Base-by-base conservation (phyloP, 2,888 invertebrate species). In the Pycnomerus fuliginosus region DNA sequence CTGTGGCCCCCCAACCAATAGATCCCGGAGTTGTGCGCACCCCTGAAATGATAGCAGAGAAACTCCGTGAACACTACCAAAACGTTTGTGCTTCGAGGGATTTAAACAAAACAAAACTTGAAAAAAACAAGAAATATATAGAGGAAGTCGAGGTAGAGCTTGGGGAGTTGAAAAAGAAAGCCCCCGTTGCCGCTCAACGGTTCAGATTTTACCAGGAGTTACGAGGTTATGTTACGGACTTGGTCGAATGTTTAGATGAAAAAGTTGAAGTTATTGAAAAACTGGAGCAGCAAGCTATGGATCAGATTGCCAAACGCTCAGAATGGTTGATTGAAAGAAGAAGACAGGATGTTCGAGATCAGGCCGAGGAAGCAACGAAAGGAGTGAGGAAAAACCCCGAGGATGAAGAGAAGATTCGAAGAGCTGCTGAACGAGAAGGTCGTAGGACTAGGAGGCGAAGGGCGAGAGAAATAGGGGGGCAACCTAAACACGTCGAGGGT, bases 241-340 rank as follows among this genome's bases (percentile, higher is more conserved):
- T 97, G 73, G 85, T 97, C 70, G 97, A 98, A 78, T 98, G 97
- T 77, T 80, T 97, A 64, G 92, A 95, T 72, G 94, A 96, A 77
- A 98, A 98, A 87, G 92, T 95, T 12, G 68, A 65, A 8, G 67
- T 80, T 44, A 83, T 96, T 61, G 80, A 83, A 51, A 82, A 82
- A 45, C 71, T 97, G 64, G 96, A 96, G 71, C 82, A 85, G 50
- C 82, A 87, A 12, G 84, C 90, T 64, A 67, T 89, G 62, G 79
- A 81, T 49, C 68, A 91, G 52, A 82, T 86, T 65, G 79, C 82
- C 1, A 80, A 84, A 41, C 82, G 87, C 59, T 81, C 89, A 22
- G 81, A 80, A 47, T 86, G 87, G 71, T 73, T 96, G 37, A 79
- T 85, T 60, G 86, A 87, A 68, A 77, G 97, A 24, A 78, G 97